Evolutionary conservation across 2,113 vertebrate genomes (phyloP).

Genomic region (Arenaria interpres): DNA sequence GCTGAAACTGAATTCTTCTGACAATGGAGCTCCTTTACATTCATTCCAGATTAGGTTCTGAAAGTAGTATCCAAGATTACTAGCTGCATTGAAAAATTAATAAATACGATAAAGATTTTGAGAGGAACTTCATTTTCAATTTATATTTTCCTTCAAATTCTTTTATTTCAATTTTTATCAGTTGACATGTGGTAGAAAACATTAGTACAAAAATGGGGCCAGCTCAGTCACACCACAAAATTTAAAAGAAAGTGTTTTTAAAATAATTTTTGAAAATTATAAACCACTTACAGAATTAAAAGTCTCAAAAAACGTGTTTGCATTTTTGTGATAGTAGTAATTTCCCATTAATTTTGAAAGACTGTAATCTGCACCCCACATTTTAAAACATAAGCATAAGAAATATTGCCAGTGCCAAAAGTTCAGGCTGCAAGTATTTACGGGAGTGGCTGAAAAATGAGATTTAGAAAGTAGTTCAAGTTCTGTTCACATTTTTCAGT

Average conservation of each 20-base stretch:
- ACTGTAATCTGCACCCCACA: background rate
- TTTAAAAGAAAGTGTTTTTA: background rate
- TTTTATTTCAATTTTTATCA: background rate
- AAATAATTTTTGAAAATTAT: background rate
- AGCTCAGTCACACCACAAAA: background rate
- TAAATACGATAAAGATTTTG: background rate
- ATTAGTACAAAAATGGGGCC: background rate
- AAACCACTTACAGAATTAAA: background rate
- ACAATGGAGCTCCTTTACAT: background rate
- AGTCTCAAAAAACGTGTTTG: background rate
- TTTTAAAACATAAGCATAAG: background rate
- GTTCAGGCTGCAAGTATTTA: conserved; percentile 51
- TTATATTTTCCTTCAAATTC: background rate
- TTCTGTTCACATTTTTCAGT: conserved; percentile 55
- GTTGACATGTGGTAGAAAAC: background rate
- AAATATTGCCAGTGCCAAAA: conserved; percentile 17
- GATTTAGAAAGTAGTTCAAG: conserved; percentile 27
- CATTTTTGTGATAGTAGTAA: background rate
- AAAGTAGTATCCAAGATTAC: background rate
- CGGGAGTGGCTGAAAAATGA: conserved; percentile 26
- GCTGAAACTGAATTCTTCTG: background rate
- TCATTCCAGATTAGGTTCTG: background rate
- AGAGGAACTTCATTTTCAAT: background rate
- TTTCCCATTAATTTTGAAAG: background rate
- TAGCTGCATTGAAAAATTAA: background rate